Evolutionary conservation across 2,113 vertebrate species (phyloP).

Genomic region (Peromyscus polionotus): DNA sequence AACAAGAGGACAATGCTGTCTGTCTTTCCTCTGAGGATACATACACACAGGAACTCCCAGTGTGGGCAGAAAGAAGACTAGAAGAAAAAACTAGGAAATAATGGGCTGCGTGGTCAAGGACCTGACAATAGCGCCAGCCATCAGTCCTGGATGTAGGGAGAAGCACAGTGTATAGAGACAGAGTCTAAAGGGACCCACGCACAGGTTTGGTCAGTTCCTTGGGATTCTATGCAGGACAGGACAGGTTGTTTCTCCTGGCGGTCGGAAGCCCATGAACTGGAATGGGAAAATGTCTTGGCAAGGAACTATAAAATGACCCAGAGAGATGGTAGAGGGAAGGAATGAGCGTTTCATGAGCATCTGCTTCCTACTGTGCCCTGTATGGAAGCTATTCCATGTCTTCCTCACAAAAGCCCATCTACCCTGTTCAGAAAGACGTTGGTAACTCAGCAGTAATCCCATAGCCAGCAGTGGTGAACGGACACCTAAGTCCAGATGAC

Average conservation of each 20-base stretch:
- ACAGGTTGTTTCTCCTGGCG: not conserved
- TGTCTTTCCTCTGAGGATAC: not conserved
- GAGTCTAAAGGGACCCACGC: not conserved
- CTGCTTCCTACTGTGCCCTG: no score
- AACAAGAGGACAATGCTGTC: not conserved
- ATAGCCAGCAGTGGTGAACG: not conserved
- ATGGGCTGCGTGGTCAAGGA: not conserved
- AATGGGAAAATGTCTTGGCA: not conserved
- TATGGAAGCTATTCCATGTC: not conserved
- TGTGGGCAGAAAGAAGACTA: not conserved
- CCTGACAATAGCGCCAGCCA: not conserved
- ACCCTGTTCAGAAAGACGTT: slow-evolving; percentile 30
- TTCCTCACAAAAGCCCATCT: not conserved
- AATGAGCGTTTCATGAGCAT: not conserved
- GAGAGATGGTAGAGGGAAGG: not conserved
- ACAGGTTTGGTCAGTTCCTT: not conserved
- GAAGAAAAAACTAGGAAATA: not conserved
- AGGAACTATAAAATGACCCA: not conserved
- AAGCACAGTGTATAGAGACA: not conserved
- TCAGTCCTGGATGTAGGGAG: not conserved
- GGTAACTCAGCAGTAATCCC: not conserved
- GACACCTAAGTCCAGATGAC: not conserved
- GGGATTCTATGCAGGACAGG: not conserved
- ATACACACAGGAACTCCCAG: not conserved
- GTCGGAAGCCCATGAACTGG: not conserved